These are phyloP conservation scores for Globodera ellingtonae DNA, from an alignment of 1,140 invertebrate genomes.

Conservation along the genomic window DNA sequence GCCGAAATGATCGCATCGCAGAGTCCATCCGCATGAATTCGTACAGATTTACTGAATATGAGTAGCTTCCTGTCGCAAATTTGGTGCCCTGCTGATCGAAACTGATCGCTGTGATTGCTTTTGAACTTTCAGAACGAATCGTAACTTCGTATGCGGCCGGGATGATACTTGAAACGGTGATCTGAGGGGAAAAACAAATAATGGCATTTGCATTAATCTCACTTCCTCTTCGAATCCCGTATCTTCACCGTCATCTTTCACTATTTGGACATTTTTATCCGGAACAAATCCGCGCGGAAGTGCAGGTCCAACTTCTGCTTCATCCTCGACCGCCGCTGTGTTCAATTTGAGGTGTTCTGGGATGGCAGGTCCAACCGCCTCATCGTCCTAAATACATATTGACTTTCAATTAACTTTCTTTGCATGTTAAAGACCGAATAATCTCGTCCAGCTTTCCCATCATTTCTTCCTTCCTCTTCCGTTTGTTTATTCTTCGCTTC, in stretches of 20 bases:
- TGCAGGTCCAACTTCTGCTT: conserved; percentile 51
- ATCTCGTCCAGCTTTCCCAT: conserved; percentile 28
- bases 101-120: conserved; percentile 75
- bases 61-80: conserved; percentile 83
- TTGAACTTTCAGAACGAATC: conserved; percentile 18
- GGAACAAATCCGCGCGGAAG: conserved; percentile 47
- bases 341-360: conserved; percentile 16
- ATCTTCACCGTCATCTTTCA: conserved; percentile 31
- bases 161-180: conserved; percentile 50
- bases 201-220: conserved; percentile 3
- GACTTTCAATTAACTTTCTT: conserved; percentile 10
- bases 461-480: not conserved
- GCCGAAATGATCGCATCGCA: conserved; percentile 84
- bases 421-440: not conserved
- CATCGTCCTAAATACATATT: conserved; percentile 7
- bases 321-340: conserved; percentile 33
- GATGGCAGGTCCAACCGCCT: conserved; percentile 24
- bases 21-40: conserved; percentile 98
- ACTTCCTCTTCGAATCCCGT: conserved; percentile 44
- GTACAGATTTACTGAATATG: conserved; percentile 95
- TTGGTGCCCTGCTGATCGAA: conserved; percentile 89
- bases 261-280: conserved; percentile 38
- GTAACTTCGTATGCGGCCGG: conserved; percentile 51
- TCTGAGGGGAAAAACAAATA: conserved; percentile 39
- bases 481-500: conserved; percentile 18